These are phyloP conservation scores for Panzeria rudis DNA, from an alignment of 2,888 invertebrate species.

Conservation along the genomic window DNA sequence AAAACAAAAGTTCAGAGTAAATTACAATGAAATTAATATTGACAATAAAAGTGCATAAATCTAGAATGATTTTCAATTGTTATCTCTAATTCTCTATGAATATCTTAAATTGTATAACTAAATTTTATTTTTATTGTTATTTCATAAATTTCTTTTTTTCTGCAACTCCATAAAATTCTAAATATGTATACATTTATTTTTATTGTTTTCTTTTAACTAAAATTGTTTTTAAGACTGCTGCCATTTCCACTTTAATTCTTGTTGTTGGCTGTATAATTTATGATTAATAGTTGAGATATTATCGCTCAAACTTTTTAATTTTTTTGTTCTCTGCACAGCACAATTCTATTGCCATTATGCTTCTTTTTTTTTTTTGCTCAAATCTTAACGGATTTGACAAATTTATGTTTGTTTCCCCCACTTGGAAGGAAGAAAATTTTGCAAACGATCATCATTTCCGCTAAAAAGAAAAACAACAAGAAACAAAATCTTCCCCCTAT, in stretches of 20 bases:
- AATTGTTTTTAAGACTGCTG: conserved; percentile 20
- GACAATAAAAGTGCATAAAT: neutral
- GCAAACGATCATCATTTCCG: conserved; percentile 81
- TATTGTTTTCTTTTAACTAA: conserved; percentile 35
- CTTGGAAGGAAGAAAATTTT: conserved; percentile 60
- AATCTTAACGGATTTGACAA: conserved; percentile 77
- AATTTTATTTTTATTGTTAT: conserved; percentile 33
- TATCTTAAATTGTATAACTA: conserved; percentile 27
- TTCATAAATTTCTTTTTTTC: conserved; percentile 30
- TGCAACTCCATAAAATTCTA: conserved; percentile 10
- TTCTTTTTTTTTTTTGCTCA: conserved; percentile 46
- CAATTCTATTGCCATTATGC: conserved; percentile 30
- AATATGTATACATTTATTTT: conserved; percentile 33
- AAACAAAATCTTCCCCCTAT: conserved; percentile 62
- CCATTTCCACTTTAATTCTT: conserved; percentile 27
- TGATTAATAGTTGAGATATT: conserved; percentile 71
- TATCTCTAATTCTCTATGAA: neutral
- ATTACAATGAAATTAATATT: neutral
- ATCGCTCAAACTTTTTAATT: conserved; percentile 60
- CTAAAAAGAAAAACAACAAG: conserved; percentile 72
- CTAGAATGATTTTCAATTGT: neutral
- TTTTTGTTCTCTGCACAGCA: conserved; percentile 11
- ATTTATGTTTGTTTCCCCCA: conserved; percentile 79
- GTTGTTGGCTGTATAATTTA: conserved; percentile 60
- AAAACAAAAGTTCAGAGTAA: neutral